A percentile compares a stretch with the other conserved stretches of the same genome.
Evolutionary conservation across 2,888 invertebrate genomes (phyloP).

Genomic region (Habrosyne pyritoides): DNA sequence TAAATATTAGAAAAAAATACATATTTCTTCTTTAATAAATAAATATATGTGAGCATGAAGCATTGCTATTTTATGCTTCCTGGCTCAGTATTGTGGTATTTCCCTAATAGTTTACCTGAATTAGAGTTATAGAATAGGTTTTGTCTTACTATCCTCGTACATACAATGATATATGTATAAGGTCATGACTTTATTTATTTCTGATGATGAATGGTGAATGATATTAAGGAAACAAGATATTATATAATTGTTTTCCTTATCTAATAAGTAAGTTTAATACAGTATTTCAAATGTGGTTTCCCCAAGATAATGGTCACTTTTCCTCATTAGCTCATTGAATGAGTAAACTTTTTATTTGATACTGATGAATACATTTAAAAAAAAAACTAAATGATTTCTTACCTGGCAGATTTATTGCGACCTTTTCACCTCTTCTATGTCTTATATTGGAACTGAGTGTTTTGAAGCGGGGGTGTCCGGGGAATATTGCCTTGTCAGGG

Average conservation of each 20-base stretch:
- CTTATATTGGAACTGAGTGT: slow-evolving; percentile 97
- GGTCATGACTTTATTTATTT: not conserved
- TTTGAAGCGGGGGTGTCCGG: slow-evolving; percentile 97
- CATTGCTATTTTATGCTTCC: not conserved
- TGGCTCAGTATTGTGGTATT: too few relatives aligned
- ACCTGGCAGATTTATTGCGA: slow-evolving; percentile 98
- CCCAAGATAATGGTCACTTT: not conserved
- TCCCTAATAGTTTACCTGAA: not conserved
- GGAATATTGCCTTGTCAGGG: slow-evolving; percentile 96
- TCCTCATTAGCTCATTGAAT: not conserved
- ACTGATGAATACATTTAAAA: too few relatives aligned
- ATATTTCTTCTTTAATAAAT: too few relatives aligned
- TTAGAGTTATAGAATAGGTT: too few relatives aligned
- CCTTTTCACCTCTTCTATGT: slow-evolving; percentile 95
- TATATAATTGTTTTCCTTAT: not conserved
- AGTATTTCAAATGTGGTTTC: not conserved
- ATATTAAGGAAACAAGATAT: not conserved
- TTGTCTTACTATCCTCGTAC: too few relatives aligned
- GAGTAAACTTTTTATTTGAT: not conserved
- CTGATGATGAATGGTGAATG: too few relatives aligned
- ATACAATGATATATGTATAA: too few relatives aligned
- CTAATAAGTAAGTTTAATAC: not conserved
- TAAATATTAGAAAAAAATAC: slow-evolving; percentile 51
- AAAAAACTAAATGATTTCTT: slow-evolving; percentile 45
- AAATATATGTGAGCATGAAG: not conserved